phyloP scores from a whole-genome alignment of 2,888 invertebrate genomes.

The Ctenicera cuprea region DNA sequence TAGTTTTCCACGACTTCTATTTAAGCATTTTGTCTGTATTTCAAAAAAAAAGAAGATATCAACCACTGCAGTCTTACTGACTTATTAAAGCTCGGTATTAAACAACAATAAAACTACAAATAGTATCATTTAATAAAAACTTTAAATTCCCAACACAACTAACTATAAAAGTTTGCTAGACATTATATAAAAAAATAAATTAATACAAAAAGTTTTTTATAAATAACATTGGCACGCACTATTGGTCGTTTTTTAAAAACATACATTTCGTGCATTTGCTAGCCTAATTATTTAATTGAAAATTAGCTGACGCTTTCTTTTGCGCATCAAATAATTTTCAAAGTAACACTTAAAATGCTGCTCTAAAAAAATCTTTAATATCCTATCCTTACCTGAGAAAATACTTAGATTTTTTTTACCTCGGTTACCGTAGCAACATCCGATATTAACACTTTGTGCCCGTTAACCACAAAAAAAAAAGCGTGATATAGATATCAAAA shows the following conservation, averaged over 20 bases:
- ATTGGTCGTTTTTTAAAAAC: constrained; percentile 56
- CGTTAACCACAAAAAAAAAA: background rate
- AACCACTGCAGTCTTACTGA: too few species aligned
- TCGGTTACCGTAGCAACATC: background rate
- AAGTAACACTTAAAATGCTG: background rate
- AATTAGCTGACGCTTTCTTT: background rate
- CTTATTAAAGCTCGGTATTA: too few species aligned
- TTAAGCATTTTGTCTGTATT: too few species aligned
- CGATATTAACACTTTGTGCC: constrained; percentile 15
- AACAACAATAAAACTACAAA: constrained; percentile 2
- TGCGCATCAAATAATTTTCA: constrained; percentile 3
- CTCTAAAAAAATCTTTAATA: constrained; percentile 12
- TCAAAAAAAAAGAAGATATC: too few species aligned
- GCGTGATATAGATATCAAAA: background rate
- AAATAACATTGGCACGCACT: constrained; percentile 60
- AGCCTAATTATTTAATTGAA: constrained; percentile 1
- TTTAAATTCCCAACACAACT: constrained; percentile 42
- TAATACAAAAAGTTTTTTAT: constrained; percentile 44
- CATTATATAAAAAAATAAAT: constrained; percentile 47
- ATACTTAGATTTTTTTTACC: constrained; percentile 13
- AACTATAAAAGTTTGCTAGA: constrained; percentile 43
- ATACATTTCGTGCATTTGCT: constrained; percentile 12
- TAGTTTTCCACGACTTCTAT: too few species aligned
- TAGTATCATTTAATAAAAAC: constrained; percentile 29
- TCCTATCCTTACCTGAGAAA: constrained; percentile 38